These are phyloP conservation scores for Tapirus terrestris DNA, from an alignment of 2,113 vertebrate species.

Conservation along the genomic window DNA sequence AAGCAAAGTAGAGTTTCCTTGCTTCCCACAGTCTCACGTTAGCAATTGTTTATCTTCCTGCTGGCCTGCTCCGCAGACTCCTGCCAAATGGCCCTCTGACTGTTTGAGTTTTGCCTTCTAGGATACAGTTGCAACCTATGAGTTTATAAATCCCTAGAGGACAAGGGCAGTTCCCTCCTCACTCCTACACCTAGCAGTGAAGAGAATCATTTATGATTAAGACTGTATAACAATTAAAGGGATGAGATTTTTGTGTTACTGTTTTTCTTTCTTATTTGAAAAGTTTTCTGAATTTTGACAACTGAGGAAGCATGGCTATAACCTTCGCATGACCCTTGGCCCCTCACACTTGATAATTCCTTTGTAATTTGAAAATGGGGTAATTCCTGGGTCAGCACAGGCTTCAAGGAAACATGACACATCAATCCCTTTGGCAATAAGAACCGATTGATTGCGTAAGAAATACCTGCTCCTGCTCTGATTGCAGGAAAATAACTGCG, in stretches of 20 bases:
- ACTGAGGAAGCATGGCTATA: slow-evolving; percentile 1
- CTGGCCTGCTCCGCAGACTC: not conserved
- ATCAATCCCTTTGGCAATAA: slow-evolving; percentile 58
- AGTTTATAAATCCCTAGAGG: slow-evolving; percentile 10
- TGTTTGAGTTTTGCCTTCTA: slow-evolving; percentile 42
- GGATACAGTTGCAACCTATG: slow-evolving; percentile 23
- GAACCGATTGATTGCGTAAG: not conserved
- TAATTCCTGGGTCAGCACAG: slow-evolving; percentile 40
- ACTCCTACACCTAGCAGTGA: not conserved
- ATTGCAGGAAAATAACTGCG: slow-evolving; percentile 28
- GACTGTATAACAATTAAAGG: not conserved
- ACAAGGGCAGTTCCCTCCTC: not conserved
- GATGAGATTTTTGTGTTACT: not conserved
- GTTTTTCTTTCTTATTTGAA: slow-evolving; percentile 46
- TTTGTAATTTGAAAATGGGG: slow-evolving; percentile 57
- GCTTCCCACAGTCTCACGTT: slow-evolving; percentile 39
- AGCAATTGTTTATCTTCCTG: slow-evolving; percentile 62
- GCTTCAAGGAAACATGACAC: slow-evolving; percentile 59
- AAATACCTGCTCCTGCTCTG: not conserved
- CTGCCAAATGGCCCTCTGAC: slow-evolving; percentile 21
- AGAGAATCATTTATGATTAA: not conserved
- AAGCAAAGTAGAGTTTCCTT: slow-evolving; percentile 32
- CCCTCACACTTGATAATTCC: slow-evolving; percentile 7
- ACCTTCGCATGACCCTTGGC: not conserved
- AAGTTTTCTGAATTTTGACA: slow-evolving; percentile 23